A percentile compares a stretch with the other conserved stretches of the same genome.
phyloP scores from a whole-genome alignment of 1,140 invertebrate genomes.

The Saxidomus purpurata region DNA sequence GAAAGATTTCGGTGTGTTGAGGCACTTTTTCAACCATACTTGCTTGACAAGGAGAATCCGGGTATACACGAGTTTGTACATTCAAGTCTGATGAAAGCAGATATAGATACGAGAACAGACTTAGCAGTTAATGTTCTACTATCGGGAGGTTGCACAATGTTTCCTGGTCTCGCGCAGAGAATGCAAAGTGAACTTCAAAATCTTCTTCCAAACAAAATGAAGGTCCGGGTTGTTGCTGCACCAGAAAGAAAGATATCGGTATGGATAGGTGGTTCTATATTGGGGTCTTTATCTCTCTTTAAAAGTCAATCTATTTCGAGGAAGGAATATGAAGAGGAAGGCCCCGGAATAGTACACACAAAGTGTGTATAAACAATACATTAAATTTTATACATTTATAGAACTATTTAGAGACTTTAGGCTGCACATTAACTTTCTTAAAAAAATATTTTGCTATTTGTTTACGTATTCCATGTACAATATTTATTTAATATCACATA shows the following conservation, averaged over 20 bases:
- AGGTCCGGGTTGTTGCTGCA: constrained; percentile 80
- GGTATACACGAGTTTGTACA: constrained; percentile 90
- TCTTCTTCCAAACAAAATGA: constrained; percentile 85
- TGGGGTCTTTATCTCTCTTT: constrained; percentile 89
- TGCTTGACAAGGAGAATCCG: constrained; percentile 60
- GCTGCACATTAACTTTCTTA: no score
- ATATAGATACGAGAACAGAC: constrained; percentile 71
- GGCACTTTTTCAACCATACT: constrained; percentile 91
- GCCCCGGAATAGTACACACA: constrained; percentile 94
- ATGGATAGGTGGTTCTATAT: constrained; percentile 87
- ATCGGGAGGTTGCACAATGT: constrained; percentile 68
- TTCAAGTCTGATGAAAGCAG: constrained; percentile 92
- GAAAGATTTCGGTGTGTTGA: constrained; percentile 75
- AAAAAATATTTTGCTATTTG: no score
- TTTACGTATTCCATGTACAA: no score
- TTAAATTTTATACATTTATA: neutral
- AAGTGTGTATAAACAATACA: constrained; percentile 89
- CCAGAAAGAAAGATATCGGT: constrained; percentile 81
- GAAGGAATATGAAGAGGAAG: constrained; percentile 95
- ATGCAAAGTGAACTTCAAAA: constrained; percentile 3
- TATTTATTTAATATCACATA: no score
- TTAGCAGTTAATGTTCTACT: constrained; percentile 66
- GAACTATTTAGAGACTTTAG: no score
- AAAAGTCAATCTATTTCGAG: constrained; percentile 89
- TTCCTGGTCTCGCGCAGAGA: constrained; percentile 57